Base-by-base conservation (phyloP, 2,888 invertebrate genomes). In the Synergus laeviventris region DNA sequence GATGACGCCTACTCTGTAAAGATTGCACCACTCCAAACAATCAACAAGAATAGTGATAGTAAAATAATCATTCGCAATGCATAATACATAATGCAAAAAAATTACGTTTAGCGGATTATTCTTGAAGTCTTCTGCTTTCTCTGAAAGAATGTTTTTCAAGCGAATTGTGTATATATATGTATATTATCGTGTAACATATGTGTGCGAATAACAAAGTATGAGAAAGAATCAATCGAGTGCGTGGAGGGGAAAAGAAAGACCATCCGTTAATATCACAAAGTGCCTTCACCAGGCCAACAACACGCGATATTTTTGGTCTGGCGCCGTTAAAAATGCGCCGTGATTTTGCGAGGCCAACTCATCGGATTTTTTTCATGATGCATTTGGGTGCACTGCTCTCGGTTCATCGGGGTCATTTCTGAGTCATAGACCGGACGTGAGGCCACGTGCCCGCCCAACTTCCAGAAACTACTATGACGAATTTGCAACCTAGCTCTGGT, bases 331-430 rank as follows among this genome's bases (percentile, higher is more conserved):
- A 80, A 80, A 80, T 77, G 79, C 77, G 77, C 56, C 66, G 78
- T 70, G 78, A 82, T 82, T 80, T 79, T 73, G 79, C 81, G 74
- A 79, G 74, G 78, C 62, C 75, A 62, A 74, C 70, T 73, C n/a
- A n/a, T n/a, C 77, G 49, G 62, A n/a, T 60, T 76, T 77, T 79
- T 80, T 60, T 73, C 49, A 73, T 64, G 66, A 49, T 76, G 49
- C 76, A 36, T 75, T 79, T 78, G 77, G 78, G 76, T 82, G 80
- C 78, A 79, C 79, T 80, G 76, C 78, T 79, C 80, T 74, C 81
- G 81, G 89, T 89, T 88, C 89, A 88, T 85, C 88, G 84, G 88
- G 88, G 88, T 89, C 89, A 89, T 87, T 86, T 86, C 86, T 87
- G 88, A 89, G 88, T 89, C 89, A 89, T 84, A 87, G 88, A 89